Evolutionary conservation across 2,888 invertebrate species (phyloP).

Genomic region (Oscheius sp.): DNA sequence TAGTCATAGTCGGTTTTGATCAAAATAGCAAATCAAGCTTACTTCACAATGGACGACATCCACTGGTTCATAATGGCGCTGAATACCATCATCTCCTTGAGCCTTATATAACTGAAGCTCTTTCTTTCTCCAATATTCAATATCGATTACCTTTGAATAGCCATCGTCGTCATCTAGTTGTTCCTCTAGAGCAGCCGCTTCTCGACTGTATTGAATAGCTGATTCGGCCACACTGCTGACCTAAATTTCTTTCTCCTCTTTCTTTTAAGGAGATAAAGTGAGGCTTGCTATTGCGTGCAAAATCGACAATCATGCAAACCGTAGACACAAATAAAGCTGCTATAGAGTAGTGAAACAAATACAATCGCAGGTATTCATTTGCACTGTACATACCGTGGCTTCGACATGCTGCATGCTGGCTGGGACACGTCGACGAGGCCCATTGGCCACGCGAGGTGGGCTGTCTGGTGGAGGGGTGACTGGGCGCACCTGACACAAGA

Average conservation of each 20-base stretch:
- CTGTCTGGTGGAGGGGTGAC: constrained; percentile 43
- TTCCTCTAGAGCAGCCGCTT: constrained; percentile 12
- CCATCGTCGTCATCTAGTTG: constrained; percentile 13
- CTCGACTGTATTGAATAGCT: constrained; percentile 28
- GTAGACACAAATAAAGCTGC: neutral
- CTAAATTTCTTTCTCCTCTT: neutral
- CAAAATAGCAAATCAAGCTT: neutral
- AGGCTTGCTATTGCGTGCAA: neutral
- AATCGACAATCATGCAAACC: neutral
- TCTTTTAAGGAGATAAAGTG: neutral
- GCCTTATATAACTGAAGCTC: constrained; percentile 23
- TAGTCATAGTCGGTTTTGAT: too few relatives aligned
- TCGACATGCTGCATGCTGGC: constrained; percentile 34
- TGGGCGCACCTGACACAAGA: constrained; percentile 41
- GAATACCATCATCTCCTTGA: neutral
- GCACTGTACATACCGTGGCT: constrained; percentile 21
- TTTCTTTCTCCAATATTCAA: neutral
- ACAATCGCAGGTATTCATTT: neutral
- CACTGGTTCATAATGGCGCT: neutral
- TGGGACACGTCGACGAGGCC: constrained; percentile 18
- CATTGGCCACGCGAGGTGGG: constrained; percentile 29
- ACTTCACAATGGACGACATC: constrained; percentile 31
- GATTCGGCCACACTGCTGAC: constrained; percentile 30
- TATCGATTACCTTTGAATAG: neutral
- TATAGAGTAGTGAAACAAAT: neutral